phyloP scores from a whole-genome alignment of 2,888 invertebrate genomes.

The Lymantria dispar region DNA sequence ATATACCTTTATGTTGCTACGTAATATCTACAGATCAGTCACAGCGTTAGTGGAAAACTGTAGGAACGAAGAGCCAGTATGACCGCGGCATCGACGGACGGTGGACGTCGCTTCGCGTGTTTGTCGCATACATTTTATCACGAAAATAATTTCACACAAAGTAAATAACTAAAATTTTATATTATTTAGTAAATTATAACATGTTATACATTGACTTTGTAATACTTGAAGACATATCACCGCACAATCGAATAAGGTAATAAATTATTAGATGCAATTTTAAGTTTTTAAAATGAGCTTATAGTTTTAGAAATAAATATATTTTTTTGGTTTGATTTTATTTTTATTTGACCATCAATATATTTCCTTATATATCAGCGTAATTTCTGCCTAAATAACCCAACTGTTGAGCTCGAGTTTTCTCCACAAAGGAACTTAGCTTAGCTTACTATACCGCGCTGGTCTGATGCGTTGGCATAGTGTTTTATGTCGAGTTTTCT shows the following conservation, averaged over 20 bases:
- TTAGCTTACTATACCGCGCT: too few relatives aligned
- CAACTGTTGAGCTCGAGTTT: too few relatives aligned
- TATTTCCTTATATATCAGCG: too few relatives aligned
- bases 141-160: slow-evolving; percentile 23
- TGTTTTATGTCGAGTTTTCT: too few relatives aligned
- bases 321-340: background rate
- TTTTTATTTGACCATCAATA: too few relatives aligned
- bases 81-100: slow-evolving; percentile 35
- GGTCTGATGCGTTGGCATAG: too few relatives aligned
- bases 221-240: slow-evolving; percentile 23
- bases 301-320: background rate
- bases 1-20: slow-evolving; percentile 18
- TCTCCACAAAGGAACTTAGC: too few relatives aligned
- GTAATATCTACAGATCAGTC: slow-evolving; percentile 8
- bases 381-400: too few relatives aligned
- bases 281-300: background rate
- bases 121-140: slow-evolving; percentile 19
- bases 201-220: slow-evolving; percentile 32
- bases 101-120: slow-evolving; percentile 35
- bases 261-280: background rate
- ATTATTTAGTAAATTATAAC: slow-evolving; percentile 36
- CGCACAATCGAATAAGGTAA: slow-evolving; percentile 27
- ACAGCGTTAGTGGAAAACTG: slow-evolving; percentile 3
- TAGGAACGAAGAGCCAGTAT: slow-evolving; percentile 28
- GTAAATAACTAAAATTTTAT: slow-evolving; percentile 50